phyloP scores from a whole-genome alignment of 2,113 vertebrate species.

The Pterophyllum scalare region DNA sequence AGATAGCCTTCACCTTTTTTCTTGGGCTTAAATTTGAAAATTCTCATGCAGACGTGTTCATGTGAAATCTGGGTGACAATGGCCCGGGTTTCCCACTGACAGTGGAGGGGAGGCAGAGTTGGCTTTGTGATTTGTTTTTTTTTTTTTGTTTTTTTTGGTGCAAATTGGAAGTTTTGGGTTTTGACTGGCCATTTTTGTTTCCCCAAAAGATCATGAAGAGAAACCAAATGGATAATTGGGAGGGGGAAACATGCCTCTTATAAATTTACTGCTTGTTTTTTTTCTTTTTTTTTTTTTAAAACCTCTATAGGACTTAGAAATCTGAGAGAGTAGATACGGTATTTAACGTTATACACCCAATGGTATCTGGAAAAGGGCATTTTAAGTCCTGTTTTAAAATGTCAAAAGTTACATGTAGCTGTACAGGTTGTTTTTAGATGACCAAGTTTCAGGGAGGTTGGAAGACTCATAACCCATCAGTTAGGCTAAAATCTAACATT shows the following conservation, averaged over 20 bases:
- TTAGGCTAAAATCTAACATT: background rate
- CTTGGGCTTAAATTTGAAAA: constrained; percentile 53
- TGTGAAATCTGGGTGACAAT: constrained; percentile 56
- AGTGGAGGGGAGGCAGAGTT: background rate
- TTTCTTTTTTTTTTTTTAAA: background rate
- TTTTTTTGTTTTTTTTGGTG: background rate
- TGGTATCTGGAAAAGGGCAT: background rate
- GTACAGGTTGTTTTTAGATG: background rate
- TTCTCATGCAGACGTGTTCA: constrained; percentile 50
- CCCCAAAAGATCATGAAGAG: background rate
- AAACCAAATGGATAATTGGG: background rate
- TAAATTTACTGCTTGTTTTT: background rate
- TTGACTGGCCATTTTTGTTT: background rate
- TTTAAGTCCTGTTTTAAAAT: background rate
- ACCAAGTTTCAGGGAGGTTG: background rate
- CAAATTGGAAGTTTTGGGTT: background rate
- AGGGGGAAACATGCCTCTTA: accelerated
- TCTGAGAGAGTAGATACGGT: too few species aligned
- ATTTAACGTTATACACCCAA: background rate
- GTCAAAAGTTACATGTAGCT: background rate
- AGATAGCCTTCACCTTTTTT: constrained; percentile 67
- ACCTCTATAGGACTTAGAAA: background rate
- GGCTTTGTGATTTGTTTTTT: background rate
- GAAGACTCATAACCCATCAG: background rate
- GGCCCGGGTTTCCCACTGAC: background rate